Base-by-base conservation (phyloP, 2,888 invertebrate genomes). In the Mechanitis mazaeus region DNA sequence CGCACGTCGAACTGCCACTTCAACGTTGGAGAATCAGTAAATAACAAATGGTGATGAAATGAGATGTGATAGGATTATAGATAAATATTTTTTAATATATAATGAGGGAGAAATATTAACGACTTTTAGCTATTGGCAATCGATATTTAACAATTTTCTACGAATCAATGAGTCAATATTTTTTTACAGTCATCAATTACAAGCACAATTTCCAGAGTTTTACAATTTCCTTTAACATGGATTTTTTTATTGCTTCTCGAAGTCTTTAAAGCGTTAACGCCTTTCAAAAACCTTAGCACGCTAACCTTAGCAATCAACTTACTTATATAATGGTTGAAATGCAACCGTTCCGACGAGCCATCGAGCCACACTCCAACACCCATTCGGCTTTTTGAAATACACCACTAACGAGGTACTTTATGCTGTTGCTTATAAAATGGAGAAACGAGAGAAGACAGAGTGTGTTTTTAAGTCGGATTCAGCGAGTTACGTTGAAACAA, bases 321-420 rank as follows among this genome's bases (percentile, higher is more conserved):
- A 71, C 73, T 74, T 73, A 72, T 72, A 75, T 77, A 81, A 79
- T 74, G 71, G 74, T 68, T 78, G 76, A 81, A 80, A 79, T 75
- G 77, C 73, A 20, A 69, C 72, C 68, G 63, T 67, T 61, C 61
- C 64, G 56, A 58, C 61, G 62, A 70, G 66, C 64, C 64, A 64
- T 66, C 61, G 61, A 69, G 66, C 64, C 64, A 64, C 67, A 64
- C 58, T 69, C 64, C 66, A 60, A 64, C 65, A 66, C 64, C 66
- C 70, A 74, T 78, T 75, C 71, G 75, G 77, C 78, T 80, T 81
- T 82, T 80, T 79, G 77, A 81, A 82, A 74, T 81, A 80, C 80
- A 80, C 72, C 72, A 70, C 83, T 85, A 85, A 85, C 81, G 85
- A 85, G 82, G 76, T 76, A 81, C 81, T 83, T 76, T 74, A 74